These are phyloP conservation scores for Borostomias antarcticus DNA, from an alignment of 2,797 vertebrate species.

Conservation along the genomic window DNA sequence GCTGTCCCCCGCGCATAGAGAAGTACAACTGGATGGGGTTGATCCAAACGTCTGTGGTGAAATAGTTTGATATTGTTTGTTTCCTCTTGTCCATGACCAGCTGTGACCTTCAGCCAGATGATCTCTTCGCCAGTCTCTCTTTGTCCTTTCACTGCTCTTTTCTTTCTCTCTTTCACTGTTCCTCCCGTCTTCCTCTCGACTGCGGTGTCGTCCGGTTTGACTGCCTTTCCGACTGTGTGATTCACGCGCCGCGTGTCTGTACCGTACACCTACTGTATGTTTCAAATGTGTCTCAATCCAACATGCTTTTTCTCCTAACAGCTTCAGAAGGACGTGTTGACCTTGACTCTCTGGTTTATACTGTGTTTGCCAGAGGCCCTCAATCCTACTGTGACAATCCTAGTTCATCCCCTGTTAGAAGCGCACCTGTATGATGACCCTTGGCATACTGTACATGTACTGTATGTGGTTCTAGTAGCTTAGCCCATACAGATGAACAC, in stretches of 20 bases:
- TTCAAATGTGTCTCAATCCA: slow-evolving; percentile 54
- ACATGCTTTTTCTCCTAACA: slow-evolving; percentile 55
- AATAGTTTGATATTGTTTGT: not conserved
- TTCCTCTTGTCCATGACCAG: not conserved
- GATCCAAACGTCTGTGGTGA: slow-evolving; percentile 2
- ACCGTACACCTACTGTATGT: slow-evolving; percentile 29
- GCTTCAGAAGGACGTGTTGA: slow-evolving; percentile 28
- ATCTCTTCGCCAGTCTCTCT: not conserved
- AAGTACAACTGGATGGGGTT: slow-evolving; percentile 3
- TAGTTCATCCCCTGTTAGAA: slow-evolving; percentile 8
- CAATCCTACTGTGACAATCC: slow-evolving; percentile 18
- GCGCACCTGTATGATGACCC: no score
- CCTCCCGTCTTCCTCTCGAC: slow-evolving; percentile 43
- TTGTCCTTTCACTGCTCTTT: not conserved
- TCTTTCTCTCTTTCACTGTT: not conserved
- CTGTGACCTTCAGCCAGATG: not conserved
- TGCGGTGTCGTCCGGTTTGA: slow-evolving; percentile 29
- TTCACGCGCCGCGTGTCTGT: slow-evolving; percentile 10
- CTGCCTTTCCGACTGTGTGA: slow-evolving; percentile 14
- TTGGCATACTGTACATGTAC: not conserved
- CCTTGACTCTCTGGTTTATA: slow-evolving; percentile 1
- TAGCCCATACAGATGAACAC: no score
- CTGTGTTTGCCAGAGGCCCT: no score
- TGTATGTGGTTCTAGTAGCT: not conserved
- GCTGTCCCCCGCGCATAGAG: no score